phyloP scores from a whole-genome alignment of 2,888 invertebrate species.

The Cyclophora albipunctata region DNA sequence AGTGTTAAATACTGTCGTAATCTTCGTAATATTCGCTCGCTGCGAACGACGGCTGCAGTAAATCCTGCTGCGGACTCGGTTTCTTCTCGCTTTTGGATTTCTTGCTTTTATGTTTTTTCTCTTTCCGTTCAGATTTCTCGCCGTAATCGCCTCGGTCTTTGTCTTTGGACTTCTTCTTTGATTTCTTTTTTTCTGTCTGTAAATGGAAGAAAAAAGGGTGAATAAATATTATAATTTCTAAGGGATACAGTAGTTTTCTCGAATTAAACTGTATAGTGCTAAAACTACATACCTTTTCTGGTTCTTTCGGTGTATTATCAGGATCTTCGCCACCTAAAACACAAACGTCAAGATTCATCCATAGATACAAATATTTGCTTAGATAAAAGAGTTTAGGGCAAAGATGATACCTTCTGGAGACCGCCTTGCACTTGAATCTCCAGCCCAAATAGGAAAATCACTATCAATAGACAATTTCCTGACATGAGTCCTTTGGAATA shows the following conservation, averaged over 20 bases:
- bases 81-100: conserved; percentile 56
- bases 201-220: conserved; percentile 4
- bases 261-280: neutral
- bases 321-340: conserved; percentile 64
- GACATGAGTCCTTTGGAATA: conserved; percentile 50
- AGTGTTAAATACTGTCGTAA: conserved; percentile 55
- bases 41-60: conserved; percentile 47
- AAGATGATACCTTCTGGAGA: conserved; percentile 81
- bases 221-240: neutral
- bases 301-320: conserved; percentile 42
- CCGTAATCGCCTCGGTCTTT: conserved; percentile 68
- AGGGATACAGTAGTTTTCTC: too few species aligned
- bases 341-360: conserved; percentile 2
- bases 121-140: conserved; percentile 69
- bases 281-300: conserved; percentile 40
- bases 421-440: conserved; percentile 80
- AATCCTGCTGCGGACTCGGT: conserved; percentile 64
- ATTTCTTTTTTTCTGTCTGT: conserved; percentile 70
- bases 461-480: conserved; percentile 36
- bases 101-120: conserved; percentile 75
- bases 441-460: conserved; percentile 74
- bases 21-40: conserved; percentile 49
- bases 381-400: too few species aligned
- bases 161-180: conserved; percentile 72
- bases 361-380: too few species aligned